Conservation (phyloP, 2,888 invertebrate species). For the Leptinotarsa haldemani region DNA sequence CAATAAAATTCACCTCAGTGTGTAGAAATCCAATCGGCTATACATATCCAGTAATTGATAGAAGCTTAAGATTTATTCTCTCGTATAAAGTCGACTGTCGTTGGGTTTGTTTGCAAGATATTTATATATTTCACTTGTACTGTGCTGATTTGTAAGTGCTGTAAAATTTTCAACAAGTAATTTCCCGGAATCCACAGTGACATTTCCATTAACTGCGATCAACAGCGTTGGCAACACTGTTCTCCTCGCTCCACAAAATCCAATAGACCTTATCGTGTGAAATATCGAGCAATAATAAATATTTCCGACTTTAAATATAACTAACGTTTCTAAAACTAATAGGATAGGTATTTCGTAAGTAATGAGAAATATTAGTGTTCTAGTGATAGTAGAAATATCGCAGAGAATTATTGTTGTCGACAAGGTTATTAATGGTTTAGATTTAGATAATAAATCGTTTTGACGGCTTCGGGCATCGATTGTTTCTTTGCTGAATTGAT, state of each 20-base stretch:
- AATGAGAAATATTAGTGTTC: slow-evolving; percentile 15
- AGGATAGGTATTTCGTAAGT: slow-evolving; percentile 26
- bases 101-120: no score
- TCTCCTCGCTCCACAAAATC: slow-evolving; percentile 45
- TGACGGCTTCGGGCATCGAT: neutral
- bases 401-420: slow-evolving; percentile 13
- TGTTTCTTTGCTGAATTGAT: neutral
- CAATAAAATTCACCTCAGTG: no score
- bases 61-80: no score
- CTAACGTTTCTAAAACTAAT: slow-evolving; percentile 35
- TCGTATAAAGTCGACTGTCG: no score
- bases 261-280: slow-evolving; percentile 56
- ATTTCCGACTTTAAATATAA: slow-evolving; percentile 49
- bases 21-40: no score
- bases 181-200: no score
- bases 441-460: slow-evolving; percentile 8
- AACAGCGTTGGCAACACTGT: neutral
- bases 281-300: slow-evolving; percentile 57
- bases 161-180: no score
- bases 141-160: no score
- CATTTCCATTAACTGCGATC: neutral
- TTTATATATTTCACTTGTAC: no score
- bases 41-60: no score
- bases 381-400: slow-evolving; percentile 8
- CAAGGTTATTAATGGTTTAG: neutral